phyloP scores from a whole-genome alignment of 64 coral and sea anemone genomes.

The Stylophora pistillata region DNA sequence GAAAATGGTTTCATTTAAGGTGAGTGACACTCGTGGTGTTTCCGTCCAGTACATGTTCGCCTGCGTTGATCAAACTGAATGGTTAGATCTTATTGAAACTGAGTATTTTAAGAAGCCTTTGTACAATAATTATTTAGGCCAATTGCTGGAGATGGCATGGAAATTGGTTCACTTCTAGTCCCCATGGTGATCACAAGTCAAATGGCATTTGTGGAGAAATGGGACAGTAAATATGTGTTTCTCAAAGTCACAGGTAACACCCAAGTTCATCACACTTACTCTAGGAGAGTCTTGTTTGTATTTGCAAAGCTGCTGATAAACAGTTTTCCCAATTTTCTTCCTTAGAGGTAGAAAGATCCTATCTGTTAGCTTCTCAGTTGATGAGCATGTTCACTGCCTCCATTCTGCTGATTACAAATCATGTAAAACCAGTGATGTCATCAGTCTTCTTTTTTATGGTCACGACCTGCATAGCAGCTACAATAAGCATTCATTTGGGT shows the following conservation, averaged over 20 bases:
- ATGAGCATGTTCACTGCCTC: slow-evolving; percentile 74
- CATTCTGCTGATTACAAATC: slow-evolving; percentile 62
- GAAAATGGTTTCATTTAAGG: slow-evolving; percentile 36
- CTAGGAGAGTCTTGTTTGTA: neutral
- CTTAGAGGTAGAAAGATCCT: slow-evolving; percentile 46
- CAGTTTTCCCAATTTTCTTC: neutral
- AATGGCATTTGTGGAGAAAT: slow-evolving; percentile 43
- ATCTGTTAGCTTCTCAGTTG: slow-evolving; percentile 57
- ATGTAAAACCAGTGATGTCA: slow-evolving; percentile 44
- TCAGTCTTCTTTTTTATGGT: slow-evolving; percentile 64
- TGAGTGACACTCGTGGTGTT: neutral
- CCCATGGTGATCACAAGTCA: slow-evolving; percentile 80
- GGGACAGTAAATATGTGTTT: slow-evolving; percentile 13
- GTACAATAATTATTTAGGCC: slow-evolving; percentile 37
- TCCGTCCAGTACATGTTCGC: neutral
- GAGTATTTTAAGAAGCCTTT: neutral
- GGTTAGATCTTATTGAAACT: neutral
- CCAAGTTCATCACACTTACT: neutral
- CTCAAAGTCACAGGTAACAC: slow-evolving; percentile 55
- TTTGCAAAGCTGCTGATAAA: neutral
- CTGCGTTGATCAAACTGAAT: neutral
- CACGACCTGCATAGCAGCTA: slow-evolving; percentile 64
- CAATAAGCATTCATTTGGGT: slow-evolving; percentile 57
- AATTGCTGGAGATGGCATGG: slow-evolving; percentile 53
- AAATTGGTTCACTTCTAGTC: slow-evolving; percentile 66